Evolutionary conservation across 2,113 vertebrate species (phyloP).

Genomic region (Connochaetes taurinus): DNA sequence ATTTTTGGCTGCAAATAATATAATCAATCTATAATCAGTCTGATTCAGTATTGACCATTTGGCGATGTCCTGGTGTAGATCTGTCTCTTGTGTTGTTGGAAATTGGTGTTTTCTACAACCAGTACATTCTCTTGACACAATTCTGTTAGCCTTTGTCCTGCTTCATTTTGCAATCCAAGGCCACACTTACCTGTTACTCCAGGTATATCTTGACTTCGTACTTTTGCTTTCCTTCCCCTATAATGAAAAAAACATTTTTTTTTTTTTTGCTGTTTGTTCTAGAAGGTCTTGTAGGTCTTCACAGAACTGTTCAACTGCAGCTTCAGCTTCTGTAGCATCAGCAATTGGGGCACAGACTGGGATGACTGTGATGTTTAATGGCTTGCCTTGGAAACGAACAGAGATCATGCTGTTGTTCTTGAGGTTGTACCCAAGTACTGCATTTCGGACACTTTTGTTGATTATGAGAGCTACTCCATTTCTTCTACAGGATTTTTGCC

Average conservation of each 20-base stretch:
- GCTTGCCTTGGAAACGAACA: not conserved
- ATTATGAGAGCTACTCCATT: not conserved
- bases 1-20: not conserved
- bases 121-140: not conserved
- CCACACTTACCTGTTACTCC: not conserved
- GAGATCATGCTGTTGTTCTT: not conserved
- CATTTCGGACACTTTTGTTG: not conserved
- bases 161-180: not conserved
- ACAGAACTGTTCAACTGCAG: not conserved
- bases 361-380: not conserved
- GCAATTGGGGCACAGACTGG: not conserved
- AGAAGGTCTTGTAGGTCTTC: not conserved
- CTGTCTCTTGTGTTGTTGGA: not conserved
- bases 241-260: not conserved
- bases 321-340: not conserved
- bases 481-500: not conserved
- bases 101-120: not conserved
- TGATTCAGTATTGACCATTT: not conserved
- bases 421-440: not conserved
- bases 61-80: not conserved
- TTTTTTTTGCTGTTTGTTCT: not conserved
- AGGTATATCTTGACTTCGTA: accelerated
- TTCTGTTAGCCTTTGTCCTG: not conserved
- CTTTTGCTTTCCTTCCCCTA: not conserved
- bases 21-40: not conserved